Base-by-base conservation (phyloP, 2,888 invertebrate genomes). In the Poecilus cupreus region DNA sequence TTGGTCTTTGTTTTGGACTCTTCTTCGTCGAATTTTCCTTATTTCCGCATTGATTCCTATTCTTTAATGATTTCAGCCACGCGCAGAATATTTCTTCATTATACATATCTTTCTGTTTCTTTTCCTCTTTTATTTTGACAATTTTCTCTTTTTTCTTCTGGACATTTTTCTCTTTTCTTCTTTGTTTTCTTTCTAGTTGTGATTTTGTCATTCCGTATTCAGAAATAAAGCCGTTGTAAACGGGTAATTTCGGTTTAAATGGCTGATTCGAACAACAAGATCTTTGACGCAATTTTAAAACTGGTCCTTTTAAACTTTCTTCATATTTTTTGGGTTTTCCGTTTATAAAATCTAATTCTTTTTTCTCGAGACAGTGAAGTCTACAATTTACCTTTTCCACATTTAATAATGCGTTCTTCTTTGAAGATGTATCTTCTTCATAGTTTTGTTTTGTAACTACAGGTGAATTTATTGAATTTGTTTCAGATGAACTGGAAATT, bases 31-130 rank as follows among this genome's bases (percentile, higher is more conserved):
- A 51, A 77, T 80, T 81, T 82, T 60, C 70, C 82, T 64, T 82
- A 70, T 26, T 18, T 32, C 32, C 32, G 70, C 75, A 74, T 20
- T 80, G 13, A 32, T 75, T 60, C 60, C 87, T 85, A 75, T 83
- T 85, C 1, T 87, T 84, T 6, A 88, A 83, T 32, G 87, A 87
- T 83, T 89, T 89, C 68, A 92, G 86, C 92, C 92, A 92, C 37
- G 90, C 90, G 60, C 89, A 89, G 81, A 91, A 92, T 54, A 91
- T 91, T 49, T 89, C 87, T 85, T 92, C 92, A 85, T 91, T 92
- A 82, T 91, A 90, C 77, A 90, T 86, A 85, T 90, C 88, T 85
- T 89, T 89, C 49, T 87, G 87, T 8, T 89, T 87, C 83, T 90
- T 89, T 68, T 89, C 86, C 84, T 90, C 89, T 68, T 88, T 89